Base-by-base conservation (phyloP, 2,888 invertebrate genomes). In the Myathropa florea region DNA sequence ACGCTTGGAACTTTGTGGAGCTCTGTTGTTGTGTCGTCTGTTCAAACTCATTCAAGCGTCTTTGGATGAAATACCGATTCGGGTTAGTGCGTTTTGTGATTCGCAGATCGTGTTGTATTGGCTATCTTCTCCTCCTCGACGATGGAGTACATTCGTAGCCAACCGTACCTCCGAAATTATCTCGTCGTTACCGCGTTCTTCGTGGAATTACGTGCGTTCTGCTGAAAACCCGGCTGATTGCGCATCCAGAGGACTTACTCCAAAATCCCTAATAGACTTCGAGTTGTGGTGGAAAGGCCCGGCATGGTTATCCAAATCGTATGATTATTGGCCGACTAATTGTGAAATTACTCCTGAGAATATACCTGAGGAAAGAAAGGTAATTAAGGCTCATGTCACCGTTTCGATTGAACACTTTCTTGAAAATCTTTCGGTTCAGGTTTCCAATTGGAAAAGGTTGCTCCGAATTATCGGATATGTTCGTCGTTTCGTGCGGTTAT, bases 221-320 rank as follows among this genome's bases (percentile, higher is more conserved):
- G 0, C 55, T 1, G 26, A 59, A 10, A 75, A 75, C 14, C 71
- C 53, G 3, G 64, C 70, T 7, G 70, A 64, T 64, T 79, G 72
- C 30, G 60, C 67, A 2, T 80, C 61, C 0, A 26, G 39, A 24
- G 68, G 61, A 60, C 55, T 63, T n/a, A n/a, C 23, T 12, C 80
- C 72, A 12, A 67, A 61, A 1, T 26, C 36, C 14, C 14, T 72
- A n/a, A 60, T 73, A 28, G 61, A 73, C 4, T 10, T 53, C 6
- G 23, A 80, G 9, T 67, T 80, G 0, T 80, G 72, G 67, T 73
- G 67, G 67, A 72, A 26, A 4, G 67, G 60, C 14, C 67, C 65
- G 18, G 9, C 7, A 30, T 80, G 72, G 80, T 12, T 80, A 28
- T 24, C 28, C 39, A 12, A 65, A 33, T 28, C 33, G 9, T 9